phyloP scores from a whole-genome alignment of 23 tunicate species.

The Ascidia mentula region DNA sequence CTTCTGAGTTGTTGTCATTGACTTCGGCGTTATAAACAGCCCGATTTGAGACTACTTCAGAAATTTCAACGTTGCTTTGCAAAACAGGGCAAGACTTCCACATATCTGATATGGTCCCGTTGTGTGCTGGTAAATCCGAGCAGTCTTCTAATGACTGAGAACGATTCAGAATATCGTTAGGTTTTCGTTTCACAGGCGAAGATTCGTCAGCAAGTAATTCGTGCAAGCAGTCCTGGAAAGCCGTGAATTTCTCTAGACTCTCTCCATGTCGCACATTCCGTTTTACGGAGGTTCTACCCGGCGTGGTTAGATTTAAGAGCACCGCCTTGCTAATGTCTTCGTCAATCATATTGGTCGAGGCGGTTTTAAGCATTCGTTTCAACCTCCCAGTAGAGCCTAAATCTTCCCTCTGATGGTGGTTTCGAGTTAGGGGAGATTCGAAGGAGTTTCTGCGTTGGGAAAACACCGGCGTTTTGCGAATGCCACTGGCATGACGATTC shows the following conservation, averaged over 20 bases:
- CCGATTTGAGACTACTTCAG: too few species aligned
- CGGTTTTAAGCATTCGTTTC: constrained; percentile 40
- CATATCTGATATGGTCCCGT: too few species aligned
- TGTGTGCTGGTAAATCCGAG: too few species aligned
- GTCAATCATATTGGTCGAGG: constrained; percentile 43
- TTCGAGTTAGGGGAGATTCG: not conserved
- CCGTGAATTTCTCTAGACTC: not conserved
- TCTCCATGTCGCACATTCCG: not conserved
- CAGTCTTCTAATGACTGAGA: not conserved
- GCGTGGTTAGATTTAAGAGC: constrained; percentile 39
- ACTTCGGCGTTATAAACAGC: too few species aligned
- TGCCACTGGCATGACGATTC: not conserved
- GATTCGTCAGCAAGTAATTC: constrained; percentile 1
- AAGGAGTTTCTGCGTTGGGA: not conserved
- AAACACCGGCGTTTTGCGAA: too few species aligned
- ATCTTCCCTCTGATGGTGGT: not conserved
- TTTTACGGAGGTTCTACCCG: constrained; percentile 13
- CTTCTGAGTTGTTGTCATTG: too few species aligned
- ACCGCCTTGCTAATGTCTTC: constrained; percentile 28
- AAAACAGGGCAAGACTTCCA: too few species aligned
- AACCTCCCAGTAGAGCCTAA: constrained; percentile 10
- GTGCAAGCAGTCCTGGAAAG: constrained; percentile 21
- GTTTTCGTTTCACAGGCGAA: not conserved
- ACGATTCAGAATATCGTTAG: not conserved
- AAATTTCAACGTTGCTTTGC: too few species aligned